These are phyloP conservation scores for Rhinoptilus africanus DNA, from an alignment of 2,113 vertebrate species.

Conservation along the genomic window DNA sequence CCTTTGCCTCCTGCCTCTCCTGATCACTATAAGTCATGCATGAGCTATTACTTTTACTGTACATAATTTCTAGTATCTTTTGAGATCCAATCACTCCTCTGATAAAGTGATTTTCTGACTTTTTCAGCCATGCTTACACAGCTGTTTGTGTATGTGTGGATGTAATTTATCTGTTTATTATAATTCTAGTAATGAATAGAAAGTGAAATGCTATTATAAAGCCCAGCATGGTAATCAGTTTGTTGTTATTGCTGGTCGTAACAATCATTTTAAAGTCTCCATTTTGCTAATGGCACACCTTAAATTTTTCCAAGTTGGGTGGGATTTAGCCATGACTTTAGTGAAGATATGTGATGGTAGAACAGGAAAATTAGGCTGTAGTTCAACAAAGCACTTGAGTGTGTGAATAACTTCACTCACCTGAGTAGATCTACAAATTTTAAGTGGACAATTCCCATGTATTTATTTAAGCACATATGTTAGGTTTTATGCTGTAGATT, in stretches of 20 bases:
- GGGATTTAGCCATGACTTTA: background rate
- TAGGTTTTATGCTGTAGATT: background rate
- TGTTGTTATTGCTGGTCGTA: constrained; percentile 60
- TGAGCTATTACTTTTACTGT: constrained; percentile 65
- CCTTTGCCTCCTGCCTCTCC: constrained; percentile 57
- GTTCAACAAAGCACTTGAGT: background rate
- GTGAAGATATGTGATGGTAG: background rate
- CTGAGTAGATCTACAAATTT: background rate
- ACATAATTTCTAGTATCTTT: constrained; percentile 66
- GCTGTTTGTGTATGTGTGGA: constrained; percentile 47
- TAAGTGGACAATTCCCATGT: background rate
- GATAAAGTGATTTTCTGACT: constrained; percentile 63
- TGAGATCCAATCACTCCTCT: constrained; percentile 59
- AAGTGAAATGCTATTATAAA: constrained; percentile 61
- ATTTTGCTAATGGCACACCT: constrained; percentile 4
- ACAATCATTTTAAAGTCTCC: constrained; percentile 27
- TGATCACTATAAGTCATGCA: constrained; percentile 63
- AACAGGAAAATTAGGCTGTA: background rate
- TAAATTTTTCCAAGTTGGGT: background rate
- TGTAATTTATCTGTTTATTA: constrained; percentile 71
- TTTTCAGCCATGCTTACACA: constrained; percentile 46
- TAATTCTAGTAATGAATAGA: constrained; percentile 65
- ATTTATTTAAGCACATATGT: background rate
- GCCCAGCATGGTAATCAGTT: constrained; percentile 69
- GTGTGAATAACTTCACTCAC: background rate